Evolutionary conservation across 2,113 vertebrate species (phyloP).

Genomic region (Crocuta crocuta): DNA sequence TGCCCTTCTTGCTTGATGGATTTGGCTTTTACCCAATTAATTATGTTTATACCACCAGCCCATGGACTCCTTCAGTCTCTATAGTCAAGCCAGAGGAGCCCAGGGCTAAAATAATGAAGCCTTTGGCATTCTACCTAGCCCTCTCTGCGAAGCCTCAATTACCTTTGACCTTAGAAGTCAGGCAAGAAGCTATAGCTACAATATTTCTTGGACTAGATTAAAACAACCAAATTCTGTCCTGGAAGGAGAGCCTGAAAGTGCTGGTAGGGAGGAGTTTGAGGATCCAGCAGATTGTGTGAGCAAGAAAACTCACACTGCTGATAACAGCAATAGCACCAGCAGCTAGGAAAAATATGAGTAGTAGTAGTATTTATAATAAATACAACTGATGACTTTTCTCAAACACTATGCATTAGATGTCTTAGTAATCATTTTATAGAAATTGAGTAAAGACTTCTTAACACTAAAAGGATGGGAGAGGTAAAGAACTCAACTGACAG

Average conservation of each 20-base stretch:
- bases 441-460: constrained; percentile 3
- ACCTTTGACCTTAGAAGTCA: not conserved
- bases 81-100: not conserved
- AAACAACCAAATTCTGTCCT: not conserved
- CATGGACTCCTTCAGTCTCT: not conserved
- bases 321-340: not conserved
- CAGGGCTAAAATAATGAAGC: fast-evolving
- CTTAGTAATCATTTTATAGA: constrained; percentile 13
- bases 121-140: not conserved
- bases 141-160: not conserved
- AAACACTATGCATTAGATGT: not conserved
- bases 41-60: not conserved
- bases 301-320: not conserved
- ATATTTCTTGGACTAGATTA: not conserved
- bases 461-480: constrained; percentile 3
- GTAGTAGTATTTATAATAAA: not conserved
- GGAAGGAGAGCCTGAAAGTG: not conserved
- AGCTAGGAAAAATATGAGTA: not conserved
- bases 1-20: not conserved
- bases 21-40: not conserved
- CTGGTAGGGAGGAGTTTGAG: not conserved
- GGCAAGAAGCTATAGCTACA: not conserved
- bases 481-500: not conserved
- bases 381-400: not conserved
- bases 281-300: not conserved